Base-by-base conservation (phyloP, 1,140 invertebrate genomes). In the Paracyclopina nana region DNA sequence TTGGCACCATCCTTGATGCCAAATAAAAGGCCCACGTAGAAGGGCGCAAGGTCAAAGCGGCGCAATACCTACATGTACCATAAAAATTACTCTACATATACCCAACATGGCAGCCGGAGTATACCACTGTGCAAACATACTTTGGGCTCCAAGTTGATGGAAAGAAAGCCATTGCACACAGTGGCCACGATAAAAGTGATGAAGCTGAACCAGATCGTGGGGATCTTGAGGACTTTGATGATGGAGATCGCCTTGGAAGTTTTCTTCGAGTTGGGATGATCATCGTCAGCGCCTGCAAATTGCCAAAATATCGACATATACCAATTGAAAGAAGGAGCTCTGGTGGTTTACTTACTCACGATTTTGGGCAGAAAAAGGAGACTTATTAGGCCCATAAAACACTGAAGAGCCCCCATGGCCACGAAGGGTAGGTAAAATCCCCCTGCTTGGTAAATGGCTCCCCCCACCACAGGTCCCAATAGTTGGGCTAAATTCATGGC, bases 81-180 rank as follows among this genome's bases (percentile, higher is more conserved):
- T n/a, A 8, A n/a, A 31, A 20, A 38, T 38, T 16, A 38, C n/a
- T 38, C 34, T 16, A 38, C 34, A 38, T 38, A 5, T 16, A 38
- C 2, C 2, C 9, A 20, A 16, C 3, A 8, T 2, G 34, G 34
- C 20, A n/a, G n/a, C n/a, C n/a, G n/a, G n/a, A n/a, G n/a, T n/a
- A n/a, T n/a, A n/a, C n/a, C n/a, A n/a, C n/a, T n/a, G 25, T 28
- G 20, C 14, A 16, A 20, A 38, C 34, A n/a, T 12, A 62, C 59
- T 44, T 57, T 53, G 2, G 61, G 56, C 52, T 62, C 61, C 12
- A 62, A 54, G 31, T 59, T 62, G 49, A 62, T 55, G 5, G 61
- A 62, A 2, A 62, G 54, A 50, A 62, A 62, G 1, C 61, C 61
- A 52, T 60, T 62, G 40, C 60, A 58, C 54, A 61, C 57, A 6